Conservation (phyloP, 2,888 invertebrate species). For the Cephus pulcher region DNA sequence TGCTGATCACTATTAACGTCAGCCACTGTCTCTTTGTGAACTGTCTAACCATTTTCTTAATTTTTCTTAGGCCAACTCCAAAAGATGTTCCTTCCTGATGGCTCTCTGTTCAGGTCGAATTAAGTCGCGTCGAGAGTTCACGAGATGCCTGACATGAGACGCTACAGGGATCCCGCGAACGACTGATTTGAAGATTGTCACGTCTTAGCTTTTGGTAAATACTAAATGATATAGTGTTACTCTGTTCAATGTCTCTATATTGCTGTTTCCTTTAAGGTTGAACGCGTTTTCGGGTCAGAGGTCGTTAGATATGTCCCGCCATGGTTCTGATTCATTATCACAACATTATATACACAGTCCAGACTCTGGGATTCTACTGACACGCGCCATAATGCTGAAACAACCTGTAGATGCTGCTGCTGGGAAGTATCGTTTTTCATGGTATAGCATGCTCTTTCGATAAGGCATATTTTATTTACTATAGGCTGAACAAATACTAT, state of each 20-base stretch:
- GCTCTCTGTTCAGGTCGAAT: neutral
- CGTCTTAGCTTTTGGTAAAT: conserved; percentile 20
- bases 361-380: neutral
- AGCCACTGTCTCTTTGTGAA: conserved; percentile 83
- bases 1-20: conserved; percentile 81
- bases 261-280: conserved; percentile 4
- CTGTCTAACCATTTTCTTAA: conserved; percentile 70
- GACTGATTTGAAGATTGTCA: conserved; percentile 23
- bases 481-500: neutral
- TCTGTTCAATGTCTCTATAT: neutral
- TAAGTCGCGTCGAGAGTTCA: neutral
- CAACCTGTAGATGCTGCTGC: neutral
- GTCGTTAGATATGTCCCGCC: conserved; percentile 49
- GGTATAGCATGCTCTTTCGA: neutral
- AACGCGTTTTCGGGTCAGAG: conserved; percentile 39
- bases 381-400: neutral
- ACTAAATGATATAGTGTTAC: neutral
- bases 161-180: conserved; percentile 8
- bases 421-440: neutral
- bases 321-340: conserved; percentile 55
- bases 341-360: conserved; percentile 5
- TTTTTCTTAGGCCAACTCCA: neutral
- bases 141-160: neutral
- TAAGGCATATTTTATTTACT: neutral
- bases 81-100: neutral